Evolutionary conservation across 2,888 invertebrate species (phyloP), one percentile per base, ranked within the genome.

Genomic region (Hirtodrosophila alboralis): DNA sequence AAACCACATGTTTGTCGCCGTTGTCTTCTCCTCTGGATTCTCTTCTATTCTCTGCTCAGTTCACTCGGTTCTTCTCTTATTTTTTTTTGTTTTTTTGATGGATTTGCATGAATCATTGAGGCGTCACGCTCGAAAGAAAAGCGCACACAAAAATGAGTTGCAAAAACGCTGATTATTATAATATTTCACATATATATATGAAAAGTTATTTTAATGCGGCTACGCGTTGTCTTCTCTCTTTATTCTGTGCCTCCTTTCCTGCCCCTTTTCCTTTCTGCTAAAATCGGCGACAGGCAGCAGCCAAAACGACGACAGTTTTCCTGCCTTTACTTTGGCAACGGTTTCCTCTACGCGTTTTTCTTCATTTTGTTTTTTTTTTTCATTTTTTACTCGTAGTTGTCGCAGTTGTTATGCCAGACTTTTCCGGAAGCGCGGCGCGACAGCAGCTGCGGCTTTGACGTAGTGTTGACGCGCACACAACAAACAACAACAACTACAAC

Each of bases 61-160:
- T 10, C 12, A 5, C 21, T 13, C 27, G 34, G 18, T 5, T 18
- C 8, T n/a, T 8, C 16, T 7, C 37, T 48, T 10, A 5, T 13
- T 9, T 6, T 14, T 41, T 40, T 16, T 9, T 4, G 12, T 36
- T 47, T 57, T 45, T 70, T 72, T 85, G 85, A 86, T 85, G 87
- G 78, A 86, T 87, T 84, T 87, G 84, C 84, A 87, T 85, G 87
- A 85, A 84, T 87, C 85, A 85, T 87, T 85, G 87, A 77, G 65
- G 81, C 87, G 85, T 86, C 86, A 87, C 86, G 79, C 86, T 80
- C 73, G 80, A 69, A 66, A 53, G 66, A 85, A 79, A 84, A 84
- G 63, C 80, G 80, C 70, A 61, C 70, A 61, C 60, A 62, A 28
- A 71, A 69, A 66, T 63, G 49, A 71, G 34, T 47, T 62, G 66